phyloP scores from a whole-genome alignment of 2,888 invertebrate genomes.

The Pristionchus exspectatus region DNA sequence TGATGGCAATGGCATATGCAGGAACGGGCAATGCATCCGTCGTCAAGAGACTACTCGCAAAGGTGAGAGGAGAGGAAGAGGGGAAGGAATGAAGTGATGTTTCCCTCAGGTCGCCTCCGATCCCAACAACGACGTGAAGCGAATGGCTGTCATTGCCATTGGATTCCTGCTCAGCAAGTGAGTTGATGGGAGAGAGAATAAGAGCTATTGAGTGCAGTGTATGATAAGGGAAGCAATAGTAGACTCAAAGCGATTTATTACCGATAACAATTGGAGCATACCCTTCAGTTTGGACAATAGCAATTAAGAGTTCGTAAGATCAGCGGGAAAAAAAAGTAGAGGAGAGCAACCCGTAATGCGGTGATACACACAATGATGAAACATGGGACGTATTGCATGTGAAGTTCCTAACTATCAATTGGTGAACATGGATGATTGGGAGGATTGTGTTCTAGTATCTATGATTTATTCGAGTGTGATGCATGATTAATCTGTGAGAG shows the following conservation, averaged over 20 bases:
- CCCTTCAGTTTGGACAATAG: constrained; percentile 9
- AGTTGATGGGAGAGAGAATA: constrained; percentile 61
- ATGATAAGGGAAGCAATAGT: neutral
- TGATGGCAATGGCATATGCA: constrained; percentile 87
- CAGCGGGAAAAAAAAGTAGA: neutral
- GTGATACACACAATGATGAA: constrained; percentile 17
- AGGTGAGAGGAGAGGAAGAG: constrained; percentile 58
- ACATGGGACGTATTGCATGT: neutral
- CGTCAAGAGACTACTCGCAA: constrained; percentile 88
- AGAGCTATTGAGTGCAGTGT: neutral
- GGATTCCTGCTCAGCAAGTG: constrained; percentile 95
- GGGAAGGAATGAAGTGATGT: neutral
- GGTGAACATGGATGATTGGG: neutral
- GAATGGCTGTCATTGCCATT: constrained; percentile 97
- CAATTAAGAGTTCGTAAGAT: constrained; percentile 16
- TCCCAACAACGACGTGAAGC: constrained; percentile 97
- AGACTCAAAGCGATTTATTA: constrained; percentile 24
- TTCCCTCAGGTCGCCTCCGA: constrained; percentile 91
- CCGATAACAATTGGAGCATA: constrained; percentile 29
- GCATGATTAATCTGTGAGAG: neutral
- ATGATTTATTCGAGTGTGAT: neutral
- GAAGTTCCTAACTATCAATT: neutral
- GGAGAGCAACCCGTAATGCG: neutral
- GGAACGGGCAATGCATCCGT: constrained; percentile 98
- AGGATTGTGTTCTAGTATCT: neutral